Evolutionary conservation across 2,113 vertebrate genomes (phyloP).

Genomic region (Rhinoderma darwinii): DNA sequence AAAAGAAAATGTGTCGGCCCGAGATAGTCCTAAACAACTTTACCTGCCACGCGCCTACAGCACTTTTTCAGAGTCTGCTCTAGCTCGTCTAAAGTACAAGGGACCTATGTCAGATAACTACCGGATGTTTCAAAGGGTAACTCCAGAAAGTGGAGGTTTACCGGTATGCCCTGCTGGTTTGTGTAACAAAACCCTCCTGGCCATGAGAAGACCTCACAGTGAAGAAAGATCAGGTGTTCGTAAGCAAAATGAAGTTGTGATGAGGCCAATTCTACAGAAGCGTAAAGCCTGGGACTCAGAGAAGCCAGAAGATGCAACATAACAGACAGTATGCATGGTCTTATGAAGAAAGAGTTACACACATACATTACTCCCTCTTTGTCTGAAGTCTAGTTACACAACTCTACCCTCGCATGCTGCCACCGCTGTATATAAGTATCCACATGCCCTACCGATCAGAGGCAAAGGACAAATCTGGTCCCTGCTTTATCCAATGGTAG

Average conservation of each 20-base stretch:
- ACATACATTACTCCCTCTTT: too few species aligned
- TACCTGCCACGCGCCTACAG: slow-evolving; percentile 58
- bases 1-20: slow-evolving; percentile 7
- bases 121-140: background rate
- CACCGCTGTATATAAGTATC: too few species aligned
- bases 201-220: slow-evolving; percentile 66
- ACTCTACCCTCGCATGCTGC: too few species aligned
- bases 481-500: too few species aligned
- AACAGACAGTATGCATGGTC: background rate
- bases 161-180: slow-evolving; percentile 72
- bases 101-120: slow-evolving; percentile 20
- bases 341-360: too few species aligned
- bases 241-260: slow-evolving; percentile 25
- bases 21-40: background rate
- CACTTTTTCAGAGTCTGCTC: slow-evolving; percentile 68
- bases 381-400: too few species aligned
- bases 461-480: too few species aligned
- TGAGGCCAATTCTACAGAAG: slow-evolving; percentile 70
- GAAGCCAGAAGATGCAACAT: slow-evolving; percentile 28
- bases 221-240: slow-evolving; percentile 67
- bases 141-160: slow-evolving; percentile 55
- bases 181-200: slow-evolving; percentile 63
- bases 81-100: slow-evolving; percentile 29
- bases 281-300: slow-evolving; percentile 77
- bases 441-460: too few species aligned